Evolutionary conservation across 2,888 invertebrate genomes (phyloP).

Genomic region (Acrobasis suavella): DNA sequence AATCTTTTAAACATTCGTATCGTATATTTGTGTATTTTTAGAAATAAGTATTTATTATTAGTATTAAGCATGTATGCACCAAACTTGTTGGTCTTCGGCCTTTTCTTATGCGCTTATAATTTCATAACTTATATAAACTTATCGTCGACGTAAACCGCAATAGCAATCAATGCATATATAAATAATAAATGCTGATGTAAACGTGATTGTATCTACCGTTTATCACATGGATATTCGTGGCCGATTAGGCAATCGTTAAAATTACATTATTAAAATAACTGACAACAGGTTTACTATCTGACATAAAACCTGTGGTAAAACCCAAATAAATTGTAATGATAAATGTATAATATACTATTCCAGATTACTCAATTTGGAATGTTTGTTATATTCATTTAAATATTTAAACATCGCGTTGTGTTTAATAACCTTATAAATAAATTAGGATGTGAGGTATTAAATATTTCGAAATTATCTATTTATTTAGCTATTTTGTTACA

Average conservation of each 20-base stretch:
- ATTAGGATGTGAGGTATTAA: no score
- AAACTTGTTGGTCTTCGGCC: no score
- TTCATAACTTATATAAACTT: neutral
- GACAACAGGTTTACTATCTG: conserved; percentile 7
- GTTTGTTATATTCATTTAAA: neutral
- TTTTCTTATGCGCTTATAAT: neutral
- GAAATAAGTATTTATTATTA: no score
- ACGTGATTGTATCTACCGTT: conserved; percentile 7
- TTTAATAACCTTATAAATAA: no score
- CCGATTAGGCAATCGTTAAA: conserved; percentile 14
- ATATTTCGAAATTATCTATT: no score
- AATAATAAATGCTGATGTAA: neutral
- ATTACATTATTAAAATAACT: conserved; percentile 6
- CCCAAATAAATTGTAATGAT: no score
- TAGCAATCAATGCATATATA: neutral
- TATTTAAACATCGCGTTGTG: neutral
- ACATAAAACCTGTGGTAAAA: neutral
- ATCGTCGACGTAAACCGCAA: neutral
- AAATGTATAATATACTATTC: no score
- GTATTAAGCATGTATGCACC: no score
- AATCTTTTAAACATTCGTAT: no score
- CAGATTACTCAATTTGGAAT: no score
- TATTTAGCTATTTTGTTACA: no score
- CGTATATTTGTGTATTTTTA: no score
- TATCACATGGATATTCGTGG: conserved; percentile 4